Evolutionary conservation across 1,140 invertebrate species (phyloP).

Genomic region (Acromyrmex echinatior): DNA sequence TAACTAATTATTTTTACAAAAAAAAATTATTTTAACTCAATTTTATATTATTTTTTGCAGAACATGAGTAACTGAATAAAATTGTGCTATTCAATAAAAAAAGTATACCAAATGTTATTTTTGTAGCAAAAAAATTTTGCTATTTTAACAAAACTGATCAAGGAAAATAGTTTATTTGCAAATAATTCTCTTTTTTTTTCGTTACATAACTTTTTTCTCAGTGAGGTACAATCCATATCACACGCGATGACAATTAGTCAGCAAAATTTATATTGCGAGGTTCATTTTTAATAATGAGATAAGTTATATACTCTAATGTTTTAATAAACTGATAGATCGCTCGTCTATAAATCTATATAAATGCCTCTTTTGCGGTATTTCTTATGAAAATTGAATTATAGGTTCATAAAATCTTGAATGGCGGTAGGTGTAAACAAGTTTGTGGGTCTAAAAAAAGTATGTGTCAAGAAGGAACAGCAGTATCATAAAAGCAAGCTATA

Average conservation of each 20-base stretch:
- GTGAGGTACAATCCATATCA: not conserved
- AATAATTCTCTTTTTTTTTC: too few relatives aligned
- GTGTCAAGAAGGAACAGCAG: slow-evolving; percentile 15
- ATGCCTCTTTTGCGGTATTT: slow-evolving; percentile 32
- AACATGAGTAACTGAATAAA: too few relatives aligned
- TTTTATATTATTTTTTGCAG: too few relatives aligned
- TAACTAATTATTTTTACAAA: too few relatives aligned
- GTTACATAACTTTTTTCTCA: not conserved
- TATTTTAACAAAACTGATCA: too few relatives aligned
- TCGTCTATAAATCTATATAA: slow-evolving; percentile 23
- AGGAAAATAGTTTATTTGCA: too few relatives aligned
- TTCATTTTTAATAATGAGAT: slow-evolving; percentile 19
- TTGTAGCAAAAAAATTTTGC: too few relatives aligned
- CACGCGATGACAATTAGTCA: not conserved
- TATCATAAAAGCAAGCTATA: slow-evolving; percentile 39
- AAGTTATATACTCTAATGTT: slow-evolving; percentile 4
- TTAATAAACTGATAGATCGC: slow-evolving; percentile 43
- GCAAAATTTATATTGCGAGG: not conserved
- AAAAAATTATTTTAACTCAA: too few relatives aligned
- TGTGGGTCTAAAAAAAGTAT: slow-evolving; percentile 25
- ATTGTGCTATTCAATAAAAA: too few relatives aligned
- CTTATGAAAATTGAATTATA: slow-evolving; percentile 48
- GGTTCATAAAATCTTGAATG: slow-evolving; percentile 31
- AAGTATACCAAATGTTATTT: too few relatives aligned
- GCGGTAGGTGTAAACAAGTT: slow-evolving; percentile 55